phyloP scores from a whole-genome alignment of 2,113 vertebrate species.

The Passer domesticus region DNA sequence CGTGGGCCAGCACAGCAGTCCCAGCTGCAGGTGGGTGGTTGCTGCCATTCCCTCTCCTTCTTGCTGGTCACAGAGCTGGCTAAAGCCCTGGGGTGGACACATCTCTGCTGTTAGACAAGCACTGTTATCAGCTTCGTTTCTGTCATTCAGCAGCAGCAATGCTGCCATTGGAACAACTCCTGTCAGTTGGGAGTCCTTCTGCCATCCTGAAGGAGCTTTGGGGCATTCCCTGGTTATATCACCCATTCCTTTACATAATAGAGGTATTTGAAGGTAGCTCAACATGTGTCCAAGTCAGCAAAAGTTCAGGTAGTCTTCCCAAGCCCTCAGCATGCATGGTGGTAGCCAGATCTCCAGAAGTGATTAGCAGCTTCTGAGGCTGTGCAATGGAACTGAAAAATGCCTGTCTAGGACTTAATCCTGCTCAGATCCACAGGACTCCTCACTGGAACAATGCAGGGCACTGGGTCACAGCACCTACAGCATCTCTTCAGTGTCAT shows the following conservation, averaged over 20 bases:
- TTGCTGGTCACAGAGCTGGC: neutral
- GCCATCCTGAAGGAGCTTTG: neutral
- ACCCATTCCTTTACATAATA: neutral
- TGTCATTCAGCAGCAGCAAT: neutral
- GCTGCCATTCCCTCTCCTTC: neutral
- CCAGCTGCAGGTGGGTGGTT: neutral
- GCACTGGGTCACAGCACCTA: neutral
- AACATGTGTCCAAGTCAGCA: neutral
- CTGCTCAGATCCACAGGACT: neutral
- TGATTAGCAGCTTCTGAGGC: neutral
- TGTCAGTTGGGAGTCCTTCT: neutral
- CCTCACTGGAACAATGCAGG: neutral
- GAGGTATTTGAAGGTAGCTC: neutral
- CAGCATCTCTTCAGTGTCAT: neutral
- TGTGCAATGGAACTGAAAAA: neutral
- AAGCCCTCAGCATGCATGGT: neutral
- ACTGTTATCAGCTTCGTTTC: neutral
- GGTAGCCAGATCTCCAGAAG: neutral
- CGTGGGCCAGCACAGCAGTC: rapidly evolving
- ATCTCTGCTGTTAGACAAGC: neutral
- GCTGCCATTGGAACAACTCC: neutral
- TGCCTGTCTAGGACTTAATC: neutral
- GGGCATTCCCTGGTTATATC: neutral
- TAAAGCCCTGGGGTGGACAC: neutral
- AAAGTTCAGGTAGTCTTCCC: neutral